A percentile compares a stretch with the other conserved stretches of the same genome.
phyloP scores from a whole-genome alignment of 2,113 vertebrate species.

The Macquaria australasica region DNA sequence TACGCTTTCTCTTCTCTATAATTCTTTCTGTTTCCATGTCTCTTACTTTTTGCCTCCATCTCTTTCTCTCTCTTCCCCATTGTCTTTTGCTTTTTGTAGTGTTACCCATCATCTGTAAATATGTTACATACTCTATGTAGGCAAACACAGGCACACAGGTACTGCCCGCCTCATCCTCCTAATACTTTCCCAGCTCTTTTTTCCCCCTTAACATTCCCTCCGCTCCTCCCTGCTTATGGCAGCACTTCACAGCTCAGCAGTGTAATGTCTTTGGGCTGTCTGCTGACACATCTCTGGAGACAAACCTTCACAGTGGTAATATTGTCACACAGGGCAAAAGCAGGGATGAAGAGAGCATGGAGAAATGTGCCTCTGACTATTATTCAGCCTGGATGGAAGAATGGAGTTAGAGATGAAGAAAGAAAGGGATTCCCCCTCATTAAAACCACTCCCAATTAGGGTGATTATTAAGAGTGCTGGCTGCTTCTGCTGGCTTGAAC shows the following conservation, averaged over 20 bases:
- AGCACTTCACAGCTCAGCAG: slow-evolving; percentile 37
- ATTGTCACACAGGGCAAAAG: slow-evolving; percentile 30
- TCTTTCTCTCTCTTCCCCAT: background rate
- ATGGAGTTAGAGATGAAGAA: slow-evolving; percentile 48
- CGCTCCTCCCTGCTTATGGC: slow-evolving; percentile 31
- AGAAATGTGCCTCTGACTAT: slow-evolving; percentile 52
- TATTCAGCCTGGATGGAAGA: slow-evolving; percentile 54
- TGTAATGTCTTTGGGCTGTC: slow-evolving; percentile 46
- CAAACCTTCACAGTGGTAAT: slow-evolving; percentile 12
- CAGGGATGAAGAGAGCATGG: slow-evolving; percentile 23
- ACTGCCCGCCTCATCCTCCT: background rate
- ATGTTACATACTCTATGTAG: background rate
- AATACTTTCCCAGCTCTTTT: slow-evolving; percentile 19
- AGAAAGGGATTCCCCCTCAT: slow-evolving; percentile 69
- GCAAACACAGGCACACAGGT: background rate
- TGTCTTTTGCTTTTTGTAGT: background rate
- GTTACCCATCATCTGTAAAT: background rate
- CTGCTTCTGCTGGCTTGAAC: slow-evolving; percentile 68
- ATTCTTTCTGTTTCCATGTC: background rate
- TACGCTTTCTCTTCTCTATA: background rate
- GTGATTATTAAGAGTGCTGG: slow-evolving; percentile 68
- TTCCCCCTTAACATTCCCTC: slow-evolving; percentile 2
- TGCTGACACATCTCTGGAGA: slow-evolving; percentile 41
- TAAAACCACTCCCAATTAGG: slow-evolving; percentile 73
- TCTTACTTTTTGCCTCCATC: background rate